A percentile compares a stretch with the other conserved stretches of the same genome.
Conservation (phyloP, 2,888 invertebrate species). For the Patella caerulea region DNA sequence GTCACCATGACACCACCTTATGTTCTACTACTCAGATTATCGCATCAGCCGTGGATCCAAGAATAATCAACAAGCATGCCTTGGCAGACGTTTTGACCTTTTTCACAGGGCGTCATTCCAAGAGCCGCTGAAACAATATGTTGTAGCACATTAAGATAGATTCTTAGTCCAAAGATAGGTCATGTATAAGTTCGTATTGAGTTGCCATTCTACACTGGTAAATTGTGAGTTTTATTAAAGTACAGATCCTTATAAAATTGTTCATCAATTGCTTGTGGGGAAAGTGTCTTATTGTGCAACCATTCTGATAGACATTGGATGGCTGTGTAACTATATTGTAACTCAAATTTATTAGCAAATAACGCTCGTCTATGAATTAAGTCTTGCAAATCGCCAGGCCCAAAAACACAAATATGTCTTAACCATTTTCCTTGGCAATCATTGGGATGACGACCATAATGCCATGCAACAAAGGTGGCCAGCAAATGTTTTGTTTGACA, state of each 20-base stretch:
- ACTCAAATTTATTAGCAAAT: slow-evolving; percentile 4
- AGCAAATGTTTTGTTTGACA: too few species aligned
- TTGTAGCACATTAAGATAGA: too few species aligned
- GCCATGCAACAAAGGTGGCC: too few species aligned
- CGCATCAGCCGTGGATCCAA: slow-evolving; percentile 13
- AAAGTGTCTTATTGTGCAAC: not conserved
- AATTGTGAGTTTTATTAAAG: not conserved
- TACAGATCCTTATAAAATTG: not conserved
- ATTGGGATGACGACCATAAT: not conserved
- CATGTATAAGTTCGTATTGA: too few species aligned
- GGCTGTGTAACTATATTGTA: not conserved
- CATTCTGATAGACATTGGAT: not conserved
- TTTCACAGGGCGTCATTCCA: too few species aligned
- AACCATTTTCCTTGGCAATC: not conserved
- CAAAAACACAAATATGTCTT: not conserved
- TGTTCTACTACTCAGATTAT: not conserved
- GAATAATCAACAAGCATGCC: too few species aligned
- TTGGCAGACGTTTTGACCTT: too few species aligned
- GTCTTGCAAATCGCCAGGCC: not conserved
- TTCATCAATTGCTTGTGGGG: not conserved
- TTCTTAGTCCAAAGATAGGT: too few species aligned
- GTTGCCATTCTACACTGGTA: too few species aligned
- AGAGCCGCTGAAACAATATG: too few species aligned
- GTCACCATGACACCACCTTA: not conserved
- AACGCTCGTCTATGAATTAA: not conserved